These are phyloP conservation scores for Polietes domitor DNA, from an alignment of 2,888 invertebrate species.

Conservation along the genomic window DNA sequence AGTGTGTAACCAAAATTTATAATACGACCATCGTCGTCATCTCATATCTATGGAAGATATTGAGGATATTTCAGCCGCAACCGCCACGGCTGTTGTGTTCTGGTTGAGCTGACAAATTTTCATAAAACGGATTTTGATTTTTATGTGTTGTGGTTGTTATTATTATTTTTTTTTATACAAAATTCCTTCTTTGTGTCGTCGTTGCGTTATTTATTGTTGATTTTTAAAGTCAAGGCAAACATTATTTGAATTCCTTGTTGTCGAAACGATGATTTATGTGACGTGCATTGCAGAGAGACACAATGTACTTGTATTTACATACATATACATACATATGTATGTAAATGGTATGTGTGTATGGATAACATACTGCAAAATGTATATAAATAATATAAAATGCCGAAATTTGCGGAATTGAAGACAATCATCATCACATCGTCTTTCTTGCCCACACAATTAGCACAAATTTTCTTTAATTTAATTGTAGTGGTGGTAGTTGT, in stretches of 20 bases:
- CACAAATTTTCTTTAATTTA: neutral
- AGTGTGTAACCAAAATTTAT: too few species aligned
- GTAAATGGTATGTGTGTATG: neutral
- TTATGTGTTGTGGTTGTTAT: neutral
- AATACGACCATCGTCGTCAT: too few species aligned
- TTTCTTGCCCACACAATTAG: neutral
- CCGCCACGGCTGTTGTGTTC: constrained; percentile 25
- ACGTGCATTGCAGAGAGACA: too few species aligned
- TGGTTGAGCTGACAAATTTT: constrained; percentile 48
- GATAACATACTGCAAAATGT: too few species aligned
- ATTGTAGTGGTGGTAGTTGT: too few species aligned
- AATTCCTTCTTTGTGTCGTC: neutral
- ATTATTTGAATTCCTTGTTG: too few species aligned
- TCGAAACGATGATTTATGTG: neutral
- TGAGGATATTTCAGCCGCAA: constrained; percentile 61
- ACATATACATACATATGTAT: neutral
- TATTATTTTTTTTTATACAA: constrained; percentile 30
- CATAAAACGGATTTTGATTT: constrained; percentile 15
- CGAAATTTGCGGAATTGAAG: neutral
- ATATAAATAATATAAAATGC: neutral
- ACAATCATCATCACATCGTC: neutral
- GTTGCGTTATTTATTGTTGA: too few species aligned
- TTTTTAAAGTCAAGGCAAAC: too few species aligned
- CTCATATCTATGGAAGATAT: neutral
- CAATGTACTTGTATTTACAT: too few species aligned